Evolutionary conservation across 2,113 vertebrate species (phyloP).

Genomic region (Rhadina sibilatrix): DNA sequence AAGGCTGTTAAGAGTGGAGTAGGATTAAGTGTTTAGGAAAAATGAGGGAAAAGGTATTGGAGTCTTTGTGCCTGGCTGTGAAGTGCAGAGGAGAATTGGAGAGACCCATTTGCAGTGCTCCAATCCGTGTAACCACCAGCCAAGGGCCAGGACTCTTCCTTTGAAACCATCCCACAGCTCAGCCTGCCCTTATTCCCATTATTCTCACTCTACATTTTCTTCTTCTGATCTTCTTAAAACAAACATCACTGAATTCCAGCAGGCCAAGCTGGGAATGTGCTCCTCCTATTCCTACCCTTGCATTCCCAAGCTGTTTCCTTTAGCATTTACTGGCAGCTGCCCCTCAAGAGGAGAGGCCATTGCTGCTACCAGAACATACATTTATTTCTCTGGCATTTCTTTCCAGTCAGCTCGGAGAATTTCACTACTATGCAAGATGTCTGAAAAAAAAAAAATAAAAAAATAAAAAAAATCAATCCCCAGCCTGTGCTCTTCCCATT

Average conservation of each 20-base stretch:
- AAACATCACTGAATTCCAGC: constrained; percentile 20
- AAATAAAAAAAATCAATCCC: neutral
- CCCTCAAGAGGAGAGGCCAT: neutral
- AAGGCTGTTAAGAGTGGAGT: neutral
- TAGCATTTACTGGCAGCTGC: neutral
- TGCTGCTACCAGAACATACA: neutral
- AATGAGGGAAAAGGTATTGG: neutral
- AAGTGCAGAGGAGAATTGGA: neutral
- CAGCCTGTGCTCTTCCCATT: neutral
- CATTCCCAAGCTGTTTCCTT: neutral
- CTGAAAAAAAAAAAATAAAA: neutral
- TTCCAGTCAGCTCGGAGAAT: neutral
- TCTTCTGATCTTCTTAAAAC: constrained; percentile 24
- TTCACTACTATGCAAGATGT: neutral
- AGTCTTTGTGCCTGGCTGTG: neutral
- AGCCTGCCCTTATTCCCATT: neutral
- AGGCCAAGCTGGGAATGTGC: neutral
- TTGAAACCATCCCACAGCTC: neutral
- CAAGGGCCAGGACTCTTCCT: neutral
- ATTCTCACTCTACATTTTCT: neutral
- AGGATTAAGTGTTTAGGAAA: neutral
- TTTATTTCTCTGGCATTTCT: neutral
- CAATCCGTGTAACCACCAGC: neutral
- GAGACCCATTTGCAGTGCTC: neutral
- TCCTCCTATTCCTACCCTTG: neutral